These are phyloP conservation scores for Drosophila melanogaster DNA, from an alignment of 1,140 invertebrate genomes.

Conservation along the genomic window Release_6_plus_ISO1_MT NT_033777.3:23496501-23497000, in stretches of 20 bases:
- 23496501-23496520: conserved; percentile 59
- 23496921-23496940: conserved; percentile 76
- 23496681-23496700: neutral
- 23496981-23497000: conserved; percentile 46
- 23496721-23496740: neutral
- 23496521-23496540: conserved; percentile 45
- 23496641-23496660: no score
- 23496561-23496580: conserved; percentile 1
- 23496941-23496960: conserved; percentile 74
- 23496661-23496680: no score
- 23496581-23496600: neutral
- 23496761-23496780: neutral
- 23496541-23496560: conserved; percentile 1
- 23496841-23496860: conserved; percentile 83
- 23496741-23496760: neutral
- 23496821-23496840: conserved; percentile 81
- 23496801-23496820: conserved; percentile 79
- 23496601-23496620: neutral
- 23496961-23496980: conserved; percentile 72
- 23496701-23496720: neutral
- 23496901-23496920: conserved; percentile 65
- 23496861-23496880: conserved; percentile 81
- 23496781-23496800: conserved; percentile 41
- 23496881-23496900: conserved; percentile 69
- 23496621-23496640: no score